These are phyloP conservation scores for Piprites chloris DNA, from an alignment of 2,113 vertebrate species.

Conservation along the genomic window DNA sequence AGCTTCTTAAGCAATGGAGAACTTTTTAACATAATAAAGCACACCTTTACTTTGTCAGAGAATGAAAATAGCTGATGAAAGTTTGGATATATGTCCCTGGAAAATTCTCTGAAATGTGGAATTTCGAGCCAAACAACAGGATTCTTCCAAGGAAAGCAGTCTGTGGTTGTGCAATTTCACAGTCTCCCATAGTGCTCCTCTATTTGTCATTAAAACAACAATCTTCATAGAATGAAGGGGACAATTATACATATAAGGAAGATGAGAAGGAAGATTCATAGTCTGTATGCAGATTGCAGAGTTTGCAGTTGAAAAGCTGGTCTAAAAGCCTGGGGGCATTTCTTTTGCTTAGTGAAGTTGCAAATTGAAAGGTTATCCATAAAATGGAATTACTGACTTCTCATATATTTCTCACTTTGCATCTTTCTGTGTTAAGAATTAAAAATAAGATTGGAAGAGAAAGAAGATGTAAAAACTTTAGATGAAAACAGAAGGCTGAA, in stretches of 20 bases:
- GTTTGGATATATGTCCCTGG: background rate
- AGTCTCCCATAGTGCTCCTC: background rate
- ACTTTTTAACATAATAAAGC: background rate
- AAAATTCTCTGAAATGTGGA: background rate
- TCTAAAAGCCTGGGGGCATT: background rate
- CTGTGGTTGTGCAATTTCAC: background rate
- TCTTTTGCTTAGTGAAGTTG: background rate
- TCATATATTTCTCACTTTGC: background rate
- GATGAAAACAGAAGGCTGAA: background rate
- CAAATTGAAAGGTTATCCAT: background rate
- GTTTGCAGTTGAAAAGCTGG: background rate
- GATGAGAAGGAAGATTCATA: background rate
- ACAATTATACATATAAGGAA: background rate
- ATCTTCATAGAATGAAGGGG: background rate
- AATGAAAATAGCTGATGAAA: background rate
- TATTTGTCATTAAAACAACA: background rate
- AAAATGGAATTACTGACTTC: background rate
- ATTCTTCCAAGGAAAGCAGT: background rate
- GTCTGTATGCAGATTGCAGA: background rate
- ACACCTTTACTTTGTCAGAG: background rate
- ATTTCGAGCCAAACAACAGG: background rate
- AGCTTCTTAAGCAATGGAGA: background rate
- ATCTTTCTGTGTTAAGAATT: background rate
- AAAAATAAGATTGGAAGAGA: background rate
- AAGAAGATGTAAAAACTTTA: background rate